Evolutionary conservation across 1,140 invertebrate genomes (phyloP).

Genomic region (Drosophila tristis): DNA sequence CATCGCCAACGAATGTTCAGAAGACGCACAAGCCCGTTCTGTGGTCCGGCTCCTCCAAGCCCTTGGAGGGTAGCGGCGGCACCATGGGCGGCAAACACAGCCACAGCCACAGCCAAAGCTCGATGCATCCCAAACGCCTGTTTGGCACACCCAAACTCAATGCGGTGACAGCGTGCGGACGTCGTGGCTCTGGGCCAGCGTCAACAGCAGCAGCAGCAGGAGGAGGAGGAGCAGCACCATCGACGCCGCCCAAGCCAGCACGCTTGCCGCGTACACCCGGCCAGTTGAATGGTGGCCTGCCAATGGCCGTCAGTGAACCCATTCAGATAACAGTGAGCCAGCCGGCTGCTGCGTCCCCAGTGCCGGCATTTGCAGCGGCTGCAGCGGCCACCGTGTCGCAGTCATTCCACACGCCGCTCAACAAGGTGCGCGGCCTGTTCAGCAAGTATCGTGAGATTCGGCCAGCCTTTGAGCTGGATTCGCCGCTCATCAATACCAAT

Average conservation of each 20-base stretch:
- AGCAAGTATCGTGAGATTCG: constrained; percentile 48
- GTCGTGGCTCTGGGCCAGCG: constrained; percentile 11
- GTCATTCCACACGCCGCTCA: constrained; percentile 57
- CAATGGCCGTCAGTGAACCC: background rate
- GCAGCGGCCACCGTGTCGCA: constrained; percentile 20
- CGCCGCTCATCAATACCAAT: background rate
- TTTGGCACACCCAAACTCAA: constrained; percentile 42
- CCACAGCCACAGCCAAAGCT: background rate
- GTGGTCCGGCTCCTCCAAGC: background rate
- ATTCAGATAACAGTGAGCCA: background rate
- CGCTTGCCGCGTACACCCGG: constrained; percentile 2
- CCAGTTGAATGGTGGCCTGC: background rate
- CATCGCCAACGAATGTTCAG: constrained; percentile 48
- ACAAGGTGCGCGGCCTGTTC: constrained; percentile 57
- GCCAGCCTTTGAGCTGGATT: background rate
- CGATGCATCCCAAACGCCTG: constrained; percentile 30
- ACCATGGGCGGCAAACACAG: background rate
- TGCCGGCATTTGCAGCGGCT: constrained; percentile 10
- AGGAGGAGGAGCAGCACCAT: background rate
- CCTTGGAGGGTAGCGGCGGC: background rate
- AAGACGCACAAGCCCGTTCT: constrained; percentile 39
- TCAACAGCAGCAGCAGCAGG: background rate
- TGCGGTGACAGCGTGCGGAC: background rate
- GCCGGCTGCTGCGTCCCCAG: background rate
- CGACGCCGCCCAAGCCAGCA: constrained; percentile 20